These are phyloP conservation scores for Proteles cristata DNA, from an alignment of 2,113 vertebrate species.

Conservation along the genomic window DNA sequence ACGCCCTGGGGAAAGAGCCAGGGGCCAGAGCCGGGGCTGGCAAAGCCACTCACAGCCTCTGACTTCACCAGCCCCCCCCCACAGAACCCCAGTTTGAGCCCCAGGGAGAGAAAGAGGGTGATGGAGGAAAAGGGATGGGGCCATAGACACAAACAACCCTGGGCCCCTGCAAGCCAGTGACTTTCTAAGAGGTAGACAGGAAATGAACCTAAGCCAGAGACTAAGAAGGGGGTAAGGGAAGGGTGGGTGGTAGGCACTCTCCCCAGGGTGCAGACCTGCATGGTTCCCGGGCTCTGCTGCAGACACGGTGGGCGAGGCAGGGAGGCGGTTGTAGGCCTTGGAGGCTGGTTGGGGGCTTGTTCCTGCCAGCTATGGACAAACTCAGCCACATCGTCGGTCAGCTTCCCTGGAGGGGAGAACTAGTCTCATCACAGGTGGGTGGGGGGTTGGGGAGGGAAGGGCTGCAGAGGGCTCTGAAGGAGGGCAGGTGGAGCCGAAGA, in stretches of 20 bases:
- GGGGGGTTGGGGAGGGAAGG: neutral
- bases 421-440: neutral
- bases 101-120: neutral
- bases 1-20: constrained; percentile 85
- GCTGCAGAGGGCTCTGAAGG: neutral
- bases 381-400: constrained; percentile 92
- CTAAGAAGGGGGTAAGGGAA: neutral
- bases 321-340: constrained; percentile 77
- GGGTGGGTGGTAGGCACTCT: fast-evolving
- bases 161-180: neutral
- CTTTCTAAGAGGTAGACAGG: neutral
- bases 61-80: neutral
- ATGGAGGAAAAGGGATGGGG: neutral
- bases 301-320: constrained; percentile 90
- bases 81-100: neutral
- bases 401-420: constrained; percentile 86
- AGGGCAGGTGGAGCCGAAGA: neutral
- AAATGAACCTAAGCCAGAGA: neutral
- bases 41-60: neutral
- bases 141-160: neutral
- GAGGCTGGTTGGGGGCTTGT: constrained; percentile 85
- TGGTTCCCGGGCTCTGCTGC: constrained; percentile 81
- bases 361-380: constrained; percentile 97
- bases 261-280: constrained; percentile 85
- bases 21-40: neutral